Base-by-base conservation (phyloP, 2,113 vertebrate species). In the Petrocephalus microphthalmus region DNA sequence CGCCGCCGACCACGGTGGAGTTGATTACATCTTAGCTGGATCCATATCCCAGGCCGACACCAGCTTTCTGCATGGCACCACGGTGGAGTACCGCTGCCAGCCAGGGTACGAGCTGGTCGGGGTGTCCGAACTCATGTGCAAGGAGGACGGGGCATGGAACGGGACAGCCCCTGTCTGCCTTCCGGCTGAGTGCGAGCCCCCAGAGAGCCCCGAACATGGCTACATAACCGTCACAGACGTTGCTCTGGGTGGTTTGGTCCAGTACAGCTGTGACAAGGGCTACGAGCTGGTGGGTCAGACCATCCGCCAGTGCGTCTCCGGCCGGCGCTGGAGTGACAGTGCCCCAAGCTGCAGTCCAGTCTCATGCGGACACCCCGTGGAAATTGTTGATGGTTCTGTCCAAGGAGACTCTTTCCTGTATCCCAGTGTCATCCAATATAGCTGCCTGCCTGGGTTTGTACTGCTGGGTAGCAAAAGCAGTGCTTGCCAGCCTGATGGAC, bases 111-210 rank as follows among this genome's bases (percentile, higher is more conserved):
- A 99, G 90, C 94, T 98, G 81, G 92, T 95, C 10, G 96, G 95
- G 87, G 92, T 91, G 64, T 94, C 95, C 1, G 0, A 94, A 49
- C 89, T 99, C 86, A 87, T 94, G 89, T 99, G 98, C 92, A 96
- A 96, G 91, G 98, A 99, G 91, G 96, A 98, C 22, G 98, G 97
- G 0, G 93, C 94, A 10, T 99, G 98, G 98, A 99, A 98, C 0
- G 97, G 97, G n/a, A 98, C 95, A 2, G 97, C 98, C 0, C 98
- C 98, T 0, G 85, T 92, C 1, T 99, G 98, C 51, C 71, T 96
- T 82, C 97, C 96, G 0, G 94, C 97, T 29, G 96, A 97, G 89
- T 99, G 98, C 84, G 91, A 95, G 74, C 91, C 95, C 0, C 96
- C 97, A 0, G 85, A 92, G 1, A 90, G 90, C 33, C 98, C 97